These are phyloP conservation scores for Sanderia malayensis DNA, from an alignment of 30 jellyfish, hydroid and myxozoan species.

Conservation along the genomic window DNA sequence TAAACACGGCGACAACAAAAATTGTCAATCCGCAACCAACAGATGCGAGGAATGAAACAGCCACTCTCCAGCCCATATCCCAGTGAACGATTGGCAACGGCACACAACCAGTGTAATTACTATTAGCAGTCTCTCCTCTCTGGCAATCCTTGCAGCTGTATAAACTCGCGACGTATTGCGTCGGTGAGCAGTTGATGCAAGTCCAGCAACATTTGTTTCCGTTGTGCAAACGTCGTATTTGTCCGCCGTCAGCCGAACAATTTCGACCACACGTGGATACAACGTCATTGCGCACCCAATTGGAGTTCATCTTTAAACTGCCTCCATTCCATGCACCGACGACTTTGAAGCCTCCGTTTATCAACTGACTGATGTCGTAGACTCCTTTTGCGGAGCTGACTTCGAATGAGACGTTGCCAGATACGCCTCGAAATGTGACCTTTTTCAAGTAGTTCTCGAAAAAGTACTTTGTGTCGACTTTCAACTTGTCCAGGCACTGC, in stretches of 20 bases:
- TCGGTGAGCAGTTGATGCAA: constrained; percentile 53
- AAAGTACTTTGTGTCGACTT: constrained; percentile 27
- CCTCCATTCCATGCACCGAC: constrained; percentile 78
- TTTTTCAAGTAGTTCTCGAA: constrained; percentile 48
- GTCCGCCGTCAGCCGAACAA: constrained; percentile 61
- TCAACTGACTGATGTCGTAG: constrained; percentile 53
- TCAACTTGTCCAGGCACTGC: constrained; percentile 15
- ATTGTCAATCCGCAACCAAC: constrained; percentile 71
- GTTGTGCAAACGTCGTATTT: constrained; percentile 18
- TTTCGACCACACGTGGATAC: constrained; percentile 46
- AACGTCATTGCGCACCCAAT: constrained; percentile 8
- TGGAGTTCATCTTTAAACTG: constrained; percentile 22
- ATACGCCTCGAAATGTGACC: constrained; percentile 51
- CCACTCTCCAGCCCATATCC: constrained; percentile 64
- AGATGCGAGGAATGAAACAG: constrained; percentile 58
- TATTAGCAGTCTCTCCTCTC: constrained; percentile 37
- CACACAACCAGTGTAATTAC: constrained; percentile 38
- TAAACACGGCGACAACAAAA: constrained; percentile 45
- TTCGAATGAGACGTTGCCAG: constrained; percentile 66
- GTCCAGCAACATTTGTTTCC: constrained; percentile 77
- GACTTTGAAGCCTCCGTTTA: constrained; percentile 25
- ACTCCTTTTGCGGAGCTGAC: constrained; percentile 47
- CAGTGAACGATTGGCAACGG: constrained; percentile 49
- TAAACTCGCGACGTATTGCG: constrained; percentile 44
- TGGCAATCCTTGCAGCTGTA: constrained; percentile 49